These are phyloP conservation scores for Epizoanthus scotinus DNA, from an alignment of 92 coral and sea anemone genomes.

Conservation along the genomic window DNA sequence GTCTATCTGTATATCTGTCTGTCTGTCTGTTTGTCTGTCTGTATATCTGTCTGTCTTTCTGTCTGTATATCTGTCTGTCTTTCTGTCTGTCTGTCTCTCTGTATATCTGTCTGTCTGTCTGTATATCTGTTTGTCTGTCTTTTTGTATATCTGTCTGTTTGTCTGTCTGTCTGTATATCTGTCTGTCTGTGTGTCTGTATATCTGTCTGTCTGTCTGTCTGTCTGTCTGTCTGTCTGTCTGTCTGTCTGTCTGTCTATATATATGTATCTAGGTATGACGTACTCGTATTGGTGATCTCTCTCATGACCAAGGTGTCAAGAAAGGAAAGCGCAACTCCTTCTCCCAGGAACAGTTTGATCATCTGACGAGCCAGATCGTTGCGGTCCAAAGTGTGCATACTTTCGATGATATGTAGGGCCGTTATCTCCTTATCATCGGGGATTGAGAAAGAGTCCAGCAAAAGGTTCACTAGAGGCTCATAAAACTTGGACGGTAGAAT, in stretches of 20 bases:
- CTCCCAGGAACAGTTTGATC: constrained; percentile 83
- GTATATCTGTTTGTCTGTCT: no score
- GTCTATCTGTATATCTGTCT: no score
- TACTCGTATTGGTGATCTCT: constrained; percentile 84
- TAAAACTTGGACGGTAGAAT: constrained; percentile 80
- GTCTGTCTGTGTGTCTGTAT: no score
- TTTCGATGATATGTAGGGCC: constrained; percentile 74
- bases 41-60: no score
- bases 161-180: no score
- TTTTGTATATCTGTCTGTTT: no score
- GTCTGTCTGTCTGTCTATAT: background rate
- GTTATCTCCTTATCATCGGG: constrained; percentile 56
- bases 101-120: no score
- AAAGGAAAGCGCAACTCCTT: constrained; percentile 65
- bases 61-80: no score
- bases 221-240: no score
- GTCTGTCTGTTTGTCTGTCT: no score
- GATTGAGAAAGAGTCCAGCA: constrained; percentile 62
- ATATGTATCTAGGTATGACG: background rate
- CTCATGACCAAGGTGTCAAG: constrained; percentile 76
- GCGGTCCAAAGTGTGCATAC: constrained; percentile 78
- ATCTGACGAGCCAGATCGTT: constrained; percentile 82
- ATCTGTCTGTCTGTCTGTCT: no score
- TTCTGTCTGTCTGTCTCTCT: no score
- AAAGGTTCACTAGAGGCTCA: constrained; percentile 67